These are phyloP conservation scores for Andrena dorsata DNA, from an alignment of 2,888 invertebrate genomes.

Conservation along the genomic window DNA sequence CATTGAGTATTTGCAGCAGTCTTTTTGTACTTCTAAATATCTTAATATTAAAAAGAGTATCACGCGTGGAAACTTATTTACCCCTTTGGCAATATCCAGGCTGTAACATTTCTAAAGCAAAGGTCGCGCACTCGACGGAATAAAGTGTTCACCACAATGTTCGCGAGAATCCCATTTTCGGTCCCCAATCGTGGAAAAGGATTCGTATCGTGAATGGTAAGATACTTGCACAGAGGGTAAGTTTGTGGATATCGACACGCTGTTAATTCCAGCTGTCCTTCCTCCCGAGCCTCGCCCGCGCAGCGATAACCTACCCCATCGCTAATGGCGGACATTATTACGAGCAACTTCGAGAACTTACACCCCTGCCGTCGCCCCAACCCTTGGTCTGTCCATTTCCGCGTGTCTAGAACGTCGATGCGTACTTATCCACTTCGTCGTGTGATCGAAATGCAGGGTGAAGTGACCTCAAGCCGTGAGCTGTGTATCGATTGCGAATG, in stretches of 20 bases:
- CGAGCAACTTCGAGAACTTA: slow-evolving; percentile 78
- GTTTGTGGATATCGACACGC: slow-evolving; percentile 72
- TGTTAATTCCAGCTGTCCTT: slow-evolving; percentile 81
- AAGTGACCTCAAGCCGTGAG: slow-evolving; percentile 56
- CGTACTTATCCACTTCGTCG: slow-evolving; percentile 65
- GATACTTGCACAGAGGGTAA: slow-evolving; percentile 59
- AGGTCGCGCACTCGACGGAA: background rate
- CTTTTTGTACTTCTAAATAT: background rate
- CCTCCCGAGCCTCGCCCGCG: slow-evolving; percentile 71
- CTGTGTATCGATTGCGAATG: slow-evolving; percentile 76
- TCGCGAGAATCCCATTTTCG: slow-evolving; percentile 2
- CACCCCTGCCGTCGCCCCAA: slow-evolving; percentile 29
- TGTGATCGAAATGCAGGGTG: slow-evolving; percentile 40
- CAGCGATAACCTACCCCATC: slow-evolving; percentile 74
- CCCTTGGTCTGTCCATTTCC: slow-evolving; percentile 26
- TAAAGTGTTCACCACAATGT: background rate
- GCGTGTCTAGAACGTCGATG: slow-evolving; percentile 72
- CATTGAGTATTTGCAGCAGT: background rate
- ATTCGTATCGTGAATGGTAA: slow-evolving; percentile 23
- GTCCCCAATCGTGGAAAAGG: slow-evolving; percentile 14
- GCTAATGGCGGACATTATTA: slow-evolving; percentile 80
- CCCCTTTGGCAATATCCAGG: background rate
- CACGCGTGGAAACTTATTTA: background rate
- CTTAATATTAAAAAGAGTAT: background rate
- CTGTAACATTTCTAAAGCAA: background rate